phyloP scores from a whole-genome alignment of 2,888 invertebrate species.

The Rhodophaea formosa region DNA sequence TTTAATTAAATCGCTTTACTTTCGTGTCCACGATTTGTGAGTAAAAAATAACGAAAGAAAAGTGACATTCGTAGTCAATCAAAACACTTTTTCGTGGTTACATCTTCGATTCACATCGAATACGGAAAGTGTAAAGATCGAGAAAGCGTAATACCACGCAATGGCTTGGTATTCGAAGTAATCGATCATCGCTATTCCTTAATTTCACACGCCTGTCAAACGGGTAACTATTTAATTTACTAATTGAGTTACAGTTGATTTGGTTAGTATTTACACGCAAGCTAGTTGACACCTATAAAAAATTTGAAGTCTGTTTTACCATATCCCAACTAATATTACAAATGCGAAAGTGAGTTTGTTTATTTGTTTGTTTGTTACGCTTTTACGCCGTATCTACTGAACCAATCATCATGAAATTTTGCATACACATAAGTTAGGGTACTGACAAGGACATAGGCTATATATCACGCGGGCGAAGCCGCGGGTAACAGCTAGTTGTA shows the following conservation, averaged over 20 bases:
- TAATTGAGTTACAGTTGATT: no score
- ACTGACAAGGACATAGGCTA: no score
- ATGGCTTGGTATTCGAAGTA: background rate
- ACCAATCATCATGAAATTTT: no score
- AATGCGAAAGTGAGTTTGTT: no score
- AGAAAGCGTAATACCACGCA: conserved; percentile 13
- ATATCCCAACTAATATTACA: no score
- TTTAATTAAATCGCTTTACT: background rate
- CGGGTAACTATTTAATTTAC: background rate
- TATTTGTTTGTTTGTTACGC: no score
- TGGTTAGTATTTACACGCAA: background rate
- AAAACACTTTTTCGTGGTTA: conserved; percentile 2
- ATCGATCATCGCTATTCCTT: conserved; percentile 1
- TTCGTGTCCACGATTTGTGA: background rate
- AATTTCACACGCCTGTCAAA: background rate
- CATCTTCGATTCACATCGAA: conserved; percentile 9
- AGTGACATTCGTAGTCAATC: background rate
- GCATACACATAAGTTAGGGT: no score
- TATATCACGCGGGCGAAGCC: no score
- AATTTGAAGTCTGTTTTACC: no score
- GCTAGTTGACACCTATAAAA: no score
- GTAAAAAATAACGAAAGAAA: background rate
- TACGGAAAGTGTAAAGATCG: conserved; percentile 5
- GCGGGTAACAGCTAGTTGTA: no score
- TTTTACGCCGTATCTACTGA: no score